A percentile compares a stretch with the other conserved stretches of the same genome.
These are phyloP conservation scores for Epinephelus cyanopodus DNA, from an alignment of 2,113 vertebrate species.

Conservation along the genomic window DNA sequence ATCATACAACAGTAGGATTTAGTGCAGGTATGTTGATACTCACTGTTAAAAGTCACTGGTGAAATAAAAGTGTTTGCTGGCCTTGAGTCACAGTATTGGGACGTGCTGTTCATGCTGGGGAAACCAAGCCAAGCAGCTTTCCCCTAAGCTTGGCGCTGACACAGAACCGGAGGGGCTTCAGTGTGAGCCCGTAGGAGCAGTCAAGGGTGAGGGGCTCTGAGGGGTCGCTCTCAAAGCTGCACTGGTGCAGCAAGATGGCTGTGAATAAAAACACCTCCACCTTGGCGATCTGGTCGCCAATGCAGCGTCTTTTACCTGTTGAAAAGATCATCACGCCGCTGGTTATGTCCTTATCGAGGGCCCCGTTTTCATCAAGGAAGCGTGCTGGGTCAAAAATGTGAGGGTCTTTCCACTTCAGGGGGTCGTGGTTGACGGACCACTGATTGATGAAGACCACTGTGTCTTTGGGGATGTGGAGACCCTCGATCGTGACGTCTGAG, in stretches of 20 bases:
- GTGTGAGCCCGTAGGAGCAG: constrained; percentile 84
- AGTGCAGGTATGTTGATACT: constrained; percentile 79
- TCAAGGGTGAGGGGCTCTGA: constrained; percentile 78
- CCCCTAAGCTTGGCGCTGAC: constrained; percentile 83
- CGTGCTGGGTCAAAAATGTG: constrained; percentile 86
- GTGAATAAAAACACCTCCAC: constrained; percentile 88
- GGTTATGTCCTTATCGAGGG: constrained; percentile 82
- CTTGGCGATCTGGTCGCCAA: constrained; percentile 88
- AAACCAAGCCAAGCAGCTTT: constrained; percentile 80
- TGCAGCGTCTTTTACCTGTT: constrained; percentile 87
- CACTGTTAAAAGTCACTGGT: constrained; percentile 73
- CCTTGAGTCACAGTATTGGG: constrained; percentile 64
- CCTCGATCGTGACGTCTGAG: constrained; percentile 86
- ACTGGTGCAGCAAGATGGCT: constrained; percentile 88
- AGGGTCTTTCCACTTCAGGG: constrained; percentile 87
- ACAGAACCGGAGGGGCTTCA: constrained; percentile 83
- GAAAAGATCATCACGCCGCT: constrained; percentile 90
- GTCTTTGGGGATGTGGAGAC: constrained; percentile 88
- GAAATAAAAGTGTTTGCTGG: constrained; percentile 62
- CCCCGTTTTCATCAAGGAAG: constrained; percentile 82
- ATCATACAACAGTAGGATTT: constrained; percentile 68
- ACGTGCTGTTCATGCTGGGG: constrained; percentile 79
- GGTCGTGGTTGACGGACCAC: constrained; percentile 91
- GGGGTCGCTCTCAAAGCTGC: constrained; percentile 84
- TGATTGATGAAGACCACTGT: constrained; percentile 92